Percentiles rank a stretch among this genome's conserved stretches.
These are phyloP conservation scores for Epiblema foenella DNA, from an alignment of 2,888 invertebrate species.

Conservation along the genomic window DNA sequence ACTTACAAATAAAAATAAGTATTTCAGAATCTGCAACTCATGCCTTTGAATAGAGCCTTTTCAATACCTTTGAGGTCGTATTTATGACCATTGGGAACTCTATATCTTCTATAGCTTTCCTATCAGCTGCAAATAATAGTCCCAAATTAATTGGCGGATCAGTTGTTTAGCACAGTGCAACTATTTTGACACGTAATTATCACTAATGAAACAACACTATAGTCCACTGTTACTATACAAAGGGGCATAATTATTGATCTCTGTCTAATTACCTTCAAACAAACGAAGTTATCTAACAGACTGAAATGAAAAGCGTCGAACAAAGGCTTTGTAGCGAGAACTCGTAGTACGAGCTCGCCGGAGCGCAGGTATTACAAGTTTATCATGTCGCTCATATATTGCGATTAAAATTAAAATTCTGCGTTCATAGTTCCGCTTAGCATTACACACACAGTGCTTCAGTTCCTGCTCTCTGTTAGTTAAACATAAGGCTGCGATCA, in stretches of 20 bases:
- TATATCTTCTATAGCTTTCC: neutral
- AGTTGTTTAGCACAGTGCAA: constrained; percentile 2
- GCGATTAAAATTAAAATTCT: constrained; percentile 49
- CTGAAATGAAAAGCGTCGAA: constrained; percentile 10
- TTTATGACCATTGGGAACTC: neutral
- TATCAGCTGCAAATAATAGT: neutral
- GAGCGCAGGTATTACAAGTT: constrained; percentile 35
- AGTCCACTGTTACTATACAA: neutral
- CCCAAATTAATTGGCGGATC: neutral
- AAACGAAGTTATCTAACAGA: constrained; percentile 13
- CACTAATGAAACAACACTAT: constrained; percentile 16
- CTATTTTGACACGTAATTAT: constrained; percentile 13
- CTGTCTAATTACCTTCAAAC: constrained; percentile 3
- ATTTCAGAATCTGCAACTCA: no score
- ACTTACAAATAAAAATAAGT: no score
- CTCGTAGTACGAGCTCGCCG: constrained; percentile 11
- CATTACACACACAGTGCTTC: constrained; percentile 36
- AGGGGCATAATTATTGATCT: constrained; percentile 1
- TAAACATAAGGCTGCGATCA: constrained; percentile 48
- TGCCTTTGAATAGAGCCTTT: no score
- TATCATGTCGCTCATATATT: constrained; percentile 41
- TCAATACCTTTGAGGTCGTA: no score
- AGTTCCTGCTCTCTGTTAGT: constrained; percentile 29
- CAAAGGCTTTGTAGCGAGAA: constrained; percentile 33
- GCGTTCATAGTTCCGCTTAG: constrained; percentile 42